Conservation (phyloP, 1,140 invertebrate genomes). For the Trypoxylus dichotomus region DNA sequence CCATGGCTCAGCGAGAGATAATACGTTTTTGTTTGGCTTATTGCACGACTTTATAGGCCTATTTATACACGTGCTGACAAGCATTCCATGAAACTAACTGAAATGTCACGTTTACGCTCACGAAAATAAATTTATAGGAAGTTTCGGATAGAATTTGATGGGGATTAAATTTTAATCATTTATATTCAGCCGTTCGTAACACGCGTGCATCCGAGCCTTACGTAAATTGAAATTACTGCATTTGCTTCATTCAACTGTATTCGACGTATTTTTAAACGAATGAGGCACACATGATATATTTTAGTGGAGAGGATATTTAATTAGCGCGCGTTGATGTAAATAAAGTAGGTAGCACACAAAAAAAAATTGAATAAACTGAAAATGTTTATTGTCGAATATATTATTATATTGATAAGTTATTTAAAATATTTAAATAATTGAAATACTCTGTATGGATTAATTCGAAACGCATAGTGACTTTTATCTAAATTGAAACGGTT, state of each 20-base stretch:
- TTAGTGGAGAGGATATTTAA: no score
- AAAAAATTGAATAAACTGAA: no score
- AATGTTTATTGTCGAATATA: no score
- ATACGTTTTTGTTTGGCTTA: no score
- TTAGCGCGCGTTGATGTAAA: no score
- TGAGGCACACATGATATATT: background rate
- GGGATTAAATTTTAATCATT: background rate
- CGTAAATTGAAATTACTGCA: background rate
- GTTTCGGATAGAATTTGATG: background rate
- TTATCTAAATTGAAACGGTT: no score
- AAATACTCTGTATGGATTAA: no score
- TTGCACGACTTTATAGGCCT: background rate
- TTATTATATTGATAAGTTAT: no score
- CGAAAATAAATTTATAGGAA: background rate
- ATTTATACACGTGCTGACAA: background rate
- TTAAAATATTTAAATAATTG: no score
- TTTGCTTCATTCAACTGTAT: background rate
- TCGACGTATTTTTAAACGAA: background rate
- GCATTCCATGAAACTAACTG: conserved; percentile 11
- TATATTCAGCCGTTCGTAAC: background rate
- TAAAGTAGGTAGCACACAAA: no score
- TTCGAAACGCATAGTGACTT: no score
- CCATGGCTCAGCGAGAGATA: no score
- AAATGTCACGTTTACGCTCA: background rate
- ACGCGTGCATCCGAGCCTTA: background rate